Evolutionary conservation across 1,140 invertebrate genomes (phyloP).

Genomic region (Cherax destructor): DNA sequence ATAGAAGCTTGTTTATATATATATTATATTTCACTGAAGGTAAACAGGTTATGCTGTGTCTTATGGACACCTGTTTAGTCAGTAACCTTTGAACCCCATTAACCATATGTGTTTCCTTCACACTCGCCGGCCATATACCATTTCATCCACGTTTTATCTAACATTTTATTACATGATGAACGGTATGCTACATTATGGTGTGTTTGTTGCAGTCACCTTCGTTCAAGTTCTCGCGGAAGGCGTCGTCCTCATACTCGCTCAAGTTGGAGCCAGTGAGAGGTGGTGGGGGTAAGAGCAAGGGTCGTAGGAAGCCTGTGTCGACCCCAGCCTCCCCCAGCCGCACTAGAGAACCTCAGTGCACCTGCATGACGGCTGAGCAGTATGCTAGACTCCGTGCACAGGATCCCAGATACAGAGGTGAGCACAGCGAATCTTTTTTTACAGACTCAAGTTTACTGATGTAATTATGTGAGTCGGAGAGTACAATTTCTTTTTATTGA

Average conservation of each 20-base stretch:
- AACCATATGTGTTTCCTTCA: too few relatives aligned
- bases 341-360: slow-evolving; percentile 92
- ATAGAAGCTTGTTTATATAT: too few relatives aligned
- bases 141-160: neutral
- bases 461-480: neutral
- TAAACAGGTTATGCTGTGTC: too few relatives aligned
- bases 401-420: slow-evolving; percentile 87
- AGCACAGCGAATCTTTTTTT: slow-evolving; percentile 51
- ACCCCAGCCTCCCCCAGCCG: slow-evolving; percentile 95
- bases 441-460: neutral
- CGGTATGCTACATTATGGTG: neutral
- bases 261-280: slow-evolving; percentile 84
- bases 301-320: slow-evolving; percentile 91
- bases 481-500: neutral
- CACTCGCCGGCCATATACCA: too few relatives aligned
- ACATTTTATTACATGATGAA: neutral
- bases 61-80: neutral
- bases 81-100: neutral
- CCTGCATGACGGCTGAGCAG: slow-evolving; percentile 95
- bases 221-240: slow-evolving; percentile 97
- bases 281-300: slow-evolving; percentile 71
- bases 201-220: slow-evolving; percentile 89
- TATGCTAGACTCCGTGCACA: slow-evolving; percentile 87
- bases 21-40: too few relatives aligned
- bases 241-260: slow-evolving; percentile 95